phyloP scores from a whole-genome alignment of 2,113 vertebrate species.

The Daubentonia madagascariensis region DNA sequence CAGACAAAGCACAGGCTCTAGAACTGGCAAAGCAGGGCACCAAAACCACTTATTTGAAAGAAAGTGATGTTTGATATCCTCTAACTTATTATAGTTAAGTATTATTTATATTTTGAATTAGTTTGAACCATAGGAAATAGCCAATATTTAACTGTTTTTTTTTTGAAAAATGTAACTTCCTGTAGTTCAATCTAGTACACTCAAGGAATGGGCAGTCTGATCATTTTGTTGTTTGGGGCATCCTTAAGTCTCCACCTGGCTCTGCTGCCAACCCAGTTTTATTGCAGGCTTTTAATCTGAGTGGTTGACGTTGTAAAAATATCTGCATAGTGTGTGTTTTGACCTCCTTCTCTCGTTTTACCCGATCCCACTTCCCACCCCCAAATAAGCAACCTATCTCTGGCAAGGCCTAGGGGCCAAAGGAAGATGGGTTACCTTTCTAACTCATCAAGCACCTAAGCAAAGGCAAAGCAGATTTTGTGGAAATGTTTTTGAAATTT shows the following conservation, averaged over 20 bases:
- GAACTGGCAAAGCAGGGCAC: background rate
- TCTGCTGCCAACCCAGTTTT: background rate
- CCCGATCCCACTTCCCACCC: background rate
- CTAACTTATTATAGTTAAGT: background rate
- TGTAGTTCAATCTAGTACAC: background rate
- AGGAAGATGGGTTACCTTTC: background rate
- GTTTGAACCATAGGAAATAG: background rate
- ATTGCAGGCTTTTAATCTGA: background rate
- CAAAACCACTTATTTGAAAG: background rate
- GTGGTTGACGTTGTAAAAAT: background rate
- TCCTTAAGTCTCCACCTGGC: background rate
- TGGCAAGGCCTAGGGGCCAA: no score
- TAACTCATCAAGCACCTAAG: background rate
- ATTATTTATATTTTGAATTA: background rate
- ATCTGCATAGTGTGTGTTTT: background rate
- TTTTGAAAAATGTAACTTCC: background rate
- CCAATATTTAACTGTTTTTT: background rate
- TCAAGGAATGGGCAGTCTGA: background rate
- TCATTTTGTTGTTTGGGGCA: no score
- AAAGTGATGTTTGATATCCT: background rate
- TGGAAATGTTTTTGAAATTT: background rate
- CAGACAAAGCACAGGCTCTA: no score
- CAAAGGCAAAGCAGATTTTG: background rate
- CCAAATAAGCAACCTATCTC: background rate
- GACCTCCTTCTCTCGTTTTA: background rate